Percentiles rank a stretch among this genome's conserved stretches.
These are phyloP conservation scores for Vanessa cardui DNA, from an alignment of 2,888 invertebrate species.

Conservation along the genomic window DNA sequence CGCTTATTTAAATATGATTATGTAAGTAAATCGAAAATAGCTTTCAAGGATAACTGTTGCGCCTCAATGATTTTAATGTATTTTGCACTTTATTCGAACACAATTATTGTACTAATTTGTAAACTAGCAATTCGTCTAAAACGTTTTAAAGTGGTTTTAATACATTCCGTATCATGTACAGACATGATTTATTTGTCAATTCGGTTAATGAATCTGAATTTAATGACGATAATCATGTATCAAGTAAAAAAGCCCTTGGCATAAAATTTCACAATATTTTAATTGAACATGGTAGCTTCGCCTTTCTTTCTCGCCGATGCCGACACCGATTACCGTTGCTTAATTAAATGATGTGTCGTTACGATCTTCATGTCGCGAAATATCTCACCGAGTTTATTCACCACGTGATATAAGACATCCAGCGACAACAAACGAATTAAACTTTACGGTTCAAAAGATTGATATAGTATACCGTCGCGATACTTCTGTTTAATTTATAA, in stretches of 20 bases:
- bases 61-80: too few species aligned
- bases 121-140: too few species aligned
- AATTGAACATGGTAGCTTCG: slow-evolving; percentile 23
- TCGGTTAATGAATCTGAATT: slow-evolving; percentile 8
- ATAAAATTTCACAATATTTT: slow-evolving; percentile 29
- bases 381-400: slow-evolving; percentile 10
- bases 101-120: too few species aligned
- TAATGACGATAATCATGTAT: slow-evolving; percentile 12
- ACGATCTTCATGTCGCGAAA: slow-evolving; percentile 4
- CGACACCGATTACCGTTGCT: slow-evolving; percentile 27
- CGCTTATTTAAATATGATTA: too few species aligned
- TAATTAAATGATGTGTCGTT: slow-evolving; percentile 25
- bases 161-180: not conserved
- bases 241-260: slow-evolving; percentile 5
- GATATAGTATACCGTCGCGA: slow-evolving; percentile 31
- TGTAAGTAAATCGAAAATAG: too few species aligned
- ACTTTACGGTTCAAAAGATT: slow-evolving; percentile 21
- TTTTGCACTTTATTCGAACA: too few species aligned
- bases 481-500: slow-evolving; percentile 12
- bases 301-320: slow-evolving; percentile 30
- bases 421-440: not conserved
- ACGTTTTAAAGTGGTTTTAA: not conserved
- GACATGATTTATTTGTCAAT: not conserved
- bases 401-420: slow-evolving; percentile 9
- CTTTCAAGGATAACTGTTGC: too few species aligned